Evolutionary conservation across 2,888 invertebrate genomes (phyloP), one percentile per base, ranked within the genome.

Genomic region (Pristionchus entomophagus): DNA sequence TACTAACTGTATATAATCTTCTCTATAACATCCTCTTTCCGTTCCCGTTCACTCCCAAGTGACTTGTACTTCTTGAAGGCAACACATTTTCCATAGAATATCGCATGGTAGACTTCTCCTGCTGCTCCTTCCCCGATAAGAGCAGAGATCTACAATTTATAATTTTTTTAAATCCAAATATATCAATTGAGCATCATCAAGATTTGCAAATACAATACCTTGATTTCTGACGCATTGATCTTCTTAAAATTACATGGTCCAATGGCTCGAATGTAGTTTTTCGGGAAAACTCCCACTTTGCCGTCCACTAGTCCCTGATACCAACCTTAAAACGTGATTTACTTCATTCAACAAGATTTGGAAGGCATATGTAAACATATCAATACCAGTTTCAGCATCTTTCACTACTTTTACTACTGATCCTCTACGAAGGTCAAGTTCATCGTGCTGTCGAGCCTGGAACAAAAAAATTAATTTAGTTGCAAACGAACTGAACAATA

Each of bases 81-180:
- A 17, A 83, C 45, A 10, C 49, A 45, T 29, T 78, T 49, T 1
- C 49, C 49, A 45, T 49, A 26, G 62, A 62, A 83, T 29, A 26
- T 83, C 29, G 83, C 83, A 22, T 38, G 26, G 62, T 35, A 62
- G 17, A 83, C 83, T 62, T 62, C 22, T 12, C 83, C 83, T 6
- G 62, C 59, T 12, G 83, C 83, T n/a, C 83, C 83, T 26, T 83
- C 83, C 62, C 83, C 83, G 19, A 83, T 83, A 17, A 62, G 6
- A 3, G 38, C 32, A 4, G 29, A 26, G 0, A 62, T n/a, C 83
- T 83, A 35, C 2, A 62, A 29, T 59, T 4, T 12, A 26, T 26
- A 22, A n/a, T 26, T n/a, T n/a, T 51, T 1, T 51, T 51, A 19
- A n/a, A 26, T 59, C 2, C 26, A 26, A 22, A 59, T 69, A 35